Conservation (phyloP, 2,888 invertebrate species). For the Cryptosula pallasiana region DNA sequence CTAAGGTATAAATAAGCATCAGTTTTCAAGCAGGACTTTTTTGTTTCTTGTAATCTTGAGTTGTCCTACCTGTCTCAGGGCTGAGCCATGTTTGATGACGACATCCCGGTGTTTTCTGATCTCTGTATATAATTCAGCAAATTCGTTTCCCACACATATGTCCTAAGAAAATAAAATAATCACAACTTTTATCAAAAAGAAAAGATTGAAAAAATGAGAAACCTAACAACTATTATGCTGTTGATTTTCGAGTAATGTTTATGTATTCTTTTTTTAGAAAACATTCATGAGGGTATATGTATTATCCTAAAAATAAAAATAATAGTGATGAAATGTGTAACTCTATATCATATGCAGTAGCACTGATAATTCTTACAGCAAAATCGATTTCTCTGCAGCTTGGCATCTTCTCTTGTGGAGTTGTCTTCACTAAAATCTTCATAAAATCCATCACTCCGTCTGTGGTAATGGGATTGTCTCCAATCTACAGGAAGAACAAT, state of each 20-base stretch:
- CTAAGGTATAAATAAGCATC: not conserved
- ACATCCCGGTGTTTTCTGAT: not conserved
- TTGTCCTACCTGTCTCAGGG: conserved; percentile 5
- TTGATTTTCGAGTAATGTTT: too few relatives aligned
- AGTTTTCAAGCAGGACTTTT: not conserved
- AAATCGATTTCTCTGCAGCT: not conserved
- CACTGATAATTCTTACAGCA: not conserved
- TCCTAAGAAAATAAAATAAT: conserved; percentile 8
- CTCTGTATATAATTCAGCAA: not conserved
- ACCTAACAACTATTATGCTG: too few relatives aligned
- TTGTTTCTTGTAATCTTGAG: not conserved
- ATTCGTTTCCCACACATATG: conserved; percentile 13
- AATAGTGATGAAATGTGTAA: too few relatives aligned
- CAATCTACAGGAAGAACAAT: not conserved
- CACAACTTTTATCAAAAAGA: too few relatives aligned
- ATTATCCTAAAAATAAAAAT: too few relatives aligned
- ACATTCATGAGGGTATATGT: too few relatives aligned
- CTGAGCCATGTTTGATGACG: conserved; percentile 7
- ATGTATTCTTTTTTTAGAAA: too few relatives aligned
- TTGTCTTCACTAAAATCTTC: not conserved
- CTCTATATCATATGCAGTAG: too few relatives aligned
- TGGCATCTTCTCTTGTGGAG: not conserved
- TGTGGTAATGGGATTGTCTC: not conserved
- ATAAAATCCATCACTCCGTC: conserved; percentile 4
- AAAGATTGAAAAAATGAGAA: too few relatives aligned